Conservation (phyloP, 2,797 vertebrate species). For the Muraenolepis orangiensis region DNA sequence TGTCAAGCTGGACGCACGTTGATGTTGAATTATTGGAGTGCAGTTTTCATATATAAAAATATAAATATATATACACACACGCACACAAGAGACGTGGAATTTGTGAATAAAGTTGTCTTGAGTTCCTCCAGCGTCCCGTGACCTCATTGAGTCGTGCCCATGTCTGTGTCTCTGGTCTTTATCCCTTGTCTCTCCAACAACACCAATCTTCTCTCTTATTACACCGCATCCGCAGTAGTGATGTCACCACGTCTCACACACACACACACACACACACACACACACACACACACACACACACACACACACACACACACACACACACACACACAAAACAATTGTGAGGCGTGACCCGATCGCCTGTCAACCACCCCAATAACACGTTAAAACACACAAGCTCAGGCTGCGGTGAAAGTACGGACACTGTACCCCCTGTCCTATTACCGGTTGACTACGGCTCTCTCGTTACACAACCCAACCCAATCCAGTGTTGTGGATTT, state of each 20-base stretch:
- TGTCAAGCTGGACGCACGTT: not conserved
- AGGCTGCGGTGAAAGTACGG: too few species aligned
- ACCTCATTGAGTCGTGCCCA: not conserved
- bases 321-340: too few species aligned
- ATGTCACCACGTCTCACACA: too few species aligned
- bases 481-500: too few species aligned
- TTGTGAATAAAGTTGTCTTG: constrained; percentile 2
- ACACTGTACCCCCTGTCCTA: too few species aligned
- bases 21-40: not conserved
- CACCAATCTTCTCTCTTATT: not conserved
- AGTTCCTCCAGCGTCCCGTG: not conserved
- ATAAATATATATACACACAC: not conserved
- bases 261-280: too few species aligned
- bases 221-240: not conserved
- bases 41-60: not conserved
- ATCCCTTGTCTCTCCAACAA: not conserved
- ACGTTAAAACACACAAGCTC: too few species aligned
- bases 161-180: not conserved
- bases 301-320: too few species aligned
- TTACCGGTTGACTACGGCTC: too few species aligned
- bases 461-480: not conserved
- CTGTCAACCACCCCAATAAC: too few species aligned
- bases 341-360: too few species aligned
- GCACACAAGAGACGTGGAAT: not conserved
- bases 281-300: too few species aligned